phyloP scores from a whole-genome alignment of 2,888 invertebrate genomes.

The Melolontha melolontha region DNA sequence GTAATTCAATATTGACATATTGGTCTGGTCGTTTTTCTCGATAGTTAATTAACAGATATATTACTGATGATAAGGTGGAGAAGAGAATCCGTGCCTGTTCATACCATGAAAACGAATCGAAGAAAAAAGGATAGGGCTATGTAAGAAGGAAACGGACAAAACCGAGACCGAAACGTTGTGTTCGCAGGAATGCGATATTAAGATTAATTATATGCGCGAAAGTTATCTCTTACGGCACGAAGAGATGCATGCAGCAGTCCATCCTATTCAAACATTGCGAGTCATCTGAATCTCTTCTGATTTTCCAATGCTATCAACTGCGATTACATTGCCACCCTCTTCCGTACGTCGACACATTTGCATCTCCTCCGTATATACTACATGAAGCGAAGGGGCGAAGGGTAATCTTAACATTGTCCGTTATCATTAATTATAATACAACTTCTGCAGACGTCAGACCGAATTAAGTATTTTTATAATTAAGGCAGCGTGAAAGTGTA shows the following conservation, averaged over 20 bases:
- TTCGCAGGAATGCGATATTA: slow-evolving; percentile 64
- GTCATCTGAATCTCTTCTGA: slow-evolving; percentile 55
- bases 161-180: slow-evolving; percentile 9
- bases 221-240: slow-evolving; percentile 40
- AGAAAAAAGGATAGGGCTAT: slow-evolving; percentile 23
- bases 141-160: slow-evolving; percentile 11
- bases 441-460: slow-evolving; percentile 60
- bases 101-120: slow-evolving; percentile 36
- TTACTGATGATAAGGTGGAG: slow-evolving; percentile 51
- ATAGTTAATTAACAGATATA: slow-evolving; percentile 56
- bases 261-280: slow-evolving; percentile 65
- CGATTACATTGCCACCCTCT: slow-evolving; percentile 45
- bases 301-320: slow-evolving; percentile 46
- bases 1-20: slow-evolving; percentile 57
- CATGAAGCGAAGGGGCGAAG: slow-evolving; percentile 28
- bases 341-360: slow-evolving; percentile 41
- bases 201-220: slow-evolving; percentile 62
- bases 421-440: slow-evolving; percentile 60
- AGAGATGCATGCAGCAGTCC: slow-evolving; percentile 51
- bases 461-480: slow-evolving; percentile 53
- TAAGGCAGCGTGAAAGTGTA: slow-evolving; percentile 33
- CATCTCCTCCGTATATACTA: slow-evolving; percentile 33
- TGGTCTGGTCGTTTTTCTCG: slow-evolving; percentile 46
- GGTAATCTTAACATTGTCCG: slow-evolving; percentile 37
- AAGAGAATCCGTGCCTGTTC: slow-evolving; percentile 40